phyloP scores from a whole-genome alignment of 2,888 invertebrate genomes.

The Drosophila algonquin region DNA sequence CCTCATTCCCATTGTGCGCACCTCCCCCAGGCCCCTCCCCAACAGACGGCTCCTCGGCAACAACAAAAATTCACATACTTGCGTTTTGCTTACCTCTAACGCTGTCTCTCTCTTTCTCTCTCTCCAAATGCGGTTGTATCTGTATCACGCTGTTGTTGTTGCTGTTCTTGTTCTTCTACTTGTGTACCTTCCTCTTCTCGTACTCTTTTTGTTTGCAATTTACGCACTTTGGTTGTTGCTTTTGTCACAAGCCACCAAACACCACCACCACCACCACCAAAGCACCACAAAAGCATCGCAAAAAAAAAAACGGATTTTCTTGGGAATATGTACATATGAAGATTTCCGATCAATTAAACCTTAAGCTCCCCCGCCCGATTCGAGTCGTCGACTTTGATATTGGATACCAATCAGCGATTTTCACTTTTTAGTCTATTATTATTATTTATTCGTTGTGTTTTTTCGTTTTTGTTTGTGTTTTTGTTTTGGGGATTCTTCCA shows the following conservation, averaged over 20 bases:
- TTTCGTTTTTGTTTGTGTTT: not conserved
- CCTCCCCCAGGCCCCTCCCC: conserved; percentile 11
- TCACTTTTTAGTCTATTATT: conserved; percentile 24
- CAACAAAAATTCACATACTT: conserved; percentile 5
- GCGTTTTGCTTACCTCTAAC: conserved; percentile 6
- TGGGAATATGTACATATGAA: conserved; percentile 17
- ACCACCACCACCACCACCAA: not conserved
- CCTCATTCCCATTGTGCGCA: conserved; percentile 47
- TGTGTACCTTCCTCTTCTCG: conserved; percentile 19
- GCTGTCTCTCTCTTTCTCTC: not conserved
- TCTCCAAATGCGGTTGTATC: conserved; percentile 15
- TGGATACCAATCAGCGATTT: conserved; percentile 23
- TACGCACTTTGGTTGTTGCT: conserved; percentile 53
- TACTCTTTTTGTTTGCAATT: conserved; percentile 29
- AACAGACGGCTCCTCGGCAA: conserved; percentile 12
- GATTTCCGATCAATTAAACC: conserved; percentile 39
- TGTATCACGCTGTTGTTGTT: not conserved
- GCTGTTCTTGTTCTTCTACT: not conserved
- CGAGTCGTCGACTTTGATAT: not conserved
- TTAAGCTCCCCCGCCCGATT: conserved; percentile 28
- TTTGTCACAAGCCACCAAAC: not conserved
- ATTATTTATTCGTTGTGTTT: conserved; percentile 3
- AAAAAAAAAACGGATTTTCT: conserved; percentile 8
- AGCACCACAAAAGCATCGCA: not conserved
- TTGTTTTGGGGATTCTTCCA: not conserved